Evolutionary conservation across 64 coral and sea anemone genomes (phyloP), one percentile per base, ranked within the genome.

Genomic region (Astreopora myriophthalma): DNA sequence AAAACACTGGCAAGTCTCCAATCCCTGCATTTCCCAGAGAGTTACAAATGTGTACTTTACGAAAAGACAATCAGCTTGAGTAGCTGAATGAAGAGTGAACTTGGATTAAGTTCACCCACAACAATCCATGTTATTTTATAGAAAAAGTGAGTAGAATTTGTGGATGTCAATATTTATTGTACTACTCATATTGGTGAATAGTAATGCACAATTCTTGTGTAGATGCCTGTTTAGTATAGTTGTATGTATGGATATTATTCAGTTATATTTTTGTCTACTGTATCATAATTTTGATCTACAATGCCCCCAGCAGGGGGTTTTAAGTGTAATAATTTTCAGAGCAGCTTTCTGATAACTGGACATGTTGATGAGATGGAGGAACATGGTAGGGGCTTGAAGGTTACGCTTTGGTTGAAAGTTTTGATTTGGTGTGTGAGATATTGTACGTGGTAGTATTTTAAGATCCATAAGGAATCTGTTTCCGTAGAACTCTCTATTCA

Each of bases 101-200:
- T 63, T 62, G n/a, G 19, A 36, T 34, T 8, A 57, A 17, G 30
- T 22, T 34, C 8, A 60, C 25, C 8, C 19, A 22, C 76, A 80
- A 33, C 29, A 51, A 58, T 32, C 16, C 70, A 64, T 64, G 28
- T 83, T 83, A 83, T 83, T 64, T 83, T 83, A 64, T 83, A 17
- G 35, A 39, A 11, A 83, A 64, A 65, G 55, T 83, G 79, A 65
- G 61, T 38, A 38, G 79, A 33, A 83, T 38, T 38, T 83, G 79
- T 83, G 11, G 20, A 64, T 10, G 32, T 6, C 55, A 64, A 37
- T 83, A 83, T 83, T 83, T 83, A 64, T 23, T 64, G 52, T 83
- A 64, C 13, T 64, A 83, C 38, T 52, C 23, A 29, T n/a, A 51
- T 26, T 17, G 22, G 29, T 30, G 10, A 34, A 67, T 71, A 71